Evolutionary conservation across 1,140 invertebrate genomes (phyloP), one percentile per base, ranked within the genome.

Genomic region (Berghia stephanieae): DNA sequence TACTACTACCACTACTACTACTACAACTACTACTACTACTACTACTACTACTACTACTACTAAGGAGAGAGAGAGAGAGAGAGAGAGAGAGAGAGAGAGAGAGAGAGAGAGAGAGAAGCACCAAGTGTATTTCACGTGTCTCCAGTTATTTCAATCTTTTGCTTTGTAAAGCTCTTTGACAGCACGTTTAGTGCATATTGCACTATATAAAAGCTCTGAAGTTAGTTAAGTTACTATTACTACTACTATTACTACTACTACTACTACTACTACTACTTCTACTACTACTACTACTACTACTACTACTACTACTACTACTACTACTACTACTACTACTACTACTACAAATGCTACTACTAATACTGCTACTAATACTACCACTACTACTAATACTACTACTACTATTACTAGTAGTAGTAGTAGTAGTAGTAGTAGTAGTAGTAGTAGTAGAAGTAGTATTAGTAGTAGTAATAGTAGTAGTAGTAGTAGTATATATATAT

Each of bases 101-200:
- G n/a, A n/a, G n/a, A n/a, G n/a, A n/a, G n/a, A n/a, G n/a, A n/a
- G n/a, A n/a, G n/a, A n/a, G n/a, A n/a, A n/a, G n/a, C n/a, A n/a
- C n/a, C n/a, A n/a, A n/a, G n/a, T n/a, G n/a, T n/a, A n/a, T n/a
- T n/a, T n/a, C n/a, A n/a, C n/a, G n/a, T n/a, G n/a, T n/a, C n/a
- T n/a, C n/a, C n/a, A n/a, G n/a, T n/a, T n/a, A n/a, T n/a, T 57
- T 63, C 57, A 34, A 18, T 18, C 80, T 84, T 69, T 78, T 86
- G 87, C 87, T 78, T 85, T 86, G 70, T 79, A 85, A 21, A 86
- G 83, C 93, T 96, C 98, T 3, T 89, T 99, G 42, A 98, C 96
- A 88, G 89, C 98, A 79, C 97, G 97, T 31, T 89, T 99, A 31
- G 46, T 24, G 13, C 13, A 13, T 52, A 24, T 52, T 52, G n/a